phyloP scores from a whole-genome alignment of 2,797 vertebrate genomes.

The Somateria mollissima region DNA sequence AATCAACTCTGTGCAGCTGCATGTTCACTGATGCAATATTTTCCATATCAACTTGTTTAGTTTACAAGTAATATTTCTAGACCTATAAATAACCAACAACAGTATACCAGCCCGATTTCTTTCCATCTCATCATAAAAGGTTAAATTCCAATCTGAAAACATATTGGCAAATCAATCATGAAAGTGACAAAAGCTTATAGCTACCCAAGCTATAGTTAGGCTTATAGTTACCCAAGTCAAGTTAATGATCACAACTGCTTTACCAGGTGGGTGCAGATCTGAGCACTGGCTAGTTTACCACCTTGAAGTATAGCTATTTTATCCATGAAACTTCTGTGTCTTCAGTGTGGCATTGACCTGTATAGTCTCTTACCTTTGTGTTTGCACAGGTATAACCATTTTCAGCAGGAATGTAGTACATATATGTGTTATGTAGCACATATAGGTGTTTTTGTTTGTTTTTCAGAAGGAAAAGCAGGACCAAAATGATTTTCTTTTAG shows the following conservation, averaged over 20 bases:
- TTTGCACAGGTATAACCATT: neutral
- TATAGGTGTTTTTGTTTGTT: neutral
- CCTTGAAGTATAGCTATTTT: neutral
- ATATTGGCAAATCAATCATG: neutral
- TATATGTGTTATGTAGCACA: too few species aligned
- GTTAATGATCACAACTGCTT: neutral
- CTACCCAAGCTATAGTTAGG: neutral
- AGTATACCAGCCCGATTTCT: neutral
- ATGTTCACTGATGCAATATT: neutral
- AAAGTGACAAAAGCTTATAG: neutral
- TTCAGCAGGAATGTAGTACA: neutral
- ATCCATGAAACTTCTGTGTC: neutral
- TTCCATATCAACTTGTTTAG: neutral
- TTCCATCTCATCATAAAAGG: neutral
- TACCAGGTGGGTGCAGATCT: neutral
- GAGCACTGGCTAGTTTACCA: neutral
- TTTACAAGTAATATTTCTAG: neutral
- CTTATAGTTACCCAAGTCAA: neutral
- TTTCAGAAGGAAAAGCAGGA: neutral
- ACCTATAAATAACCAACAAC: rapidly evolving
- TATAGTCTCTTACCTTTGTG: neutral
- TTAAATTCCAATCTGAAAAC: neutral
- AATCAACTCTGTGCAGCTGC: neutral
- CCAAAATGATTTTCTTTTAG: neutral
- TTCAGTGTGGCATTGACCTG: neutral